phyloP scores from a whole-genome alignment of 2,888 invertebrate genomes.

The Orthosia cruda region DNA sequence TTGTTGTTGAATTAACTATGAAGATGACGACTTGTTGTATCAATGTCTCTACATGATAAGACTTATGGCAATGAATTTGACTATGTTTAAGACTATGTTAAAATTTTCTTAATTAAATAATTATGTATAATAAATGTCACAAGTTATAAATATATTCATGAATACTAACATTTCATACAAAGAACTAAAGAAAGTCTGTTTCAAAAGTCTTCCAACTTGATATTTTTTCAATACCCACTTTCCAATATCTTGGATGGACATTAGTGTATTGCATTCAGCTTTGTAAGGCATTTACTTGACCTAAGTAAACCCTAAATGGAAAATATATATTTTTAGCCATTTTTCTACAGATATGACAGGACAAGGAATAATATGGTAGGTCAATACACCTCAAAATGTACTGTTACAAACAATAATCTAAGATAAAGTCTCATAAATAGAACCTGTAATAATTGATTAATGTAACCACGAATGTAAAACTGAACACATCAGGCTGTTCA shows the following conservation, averaged over 20 bases:
- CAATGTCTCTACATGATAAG: neutral
- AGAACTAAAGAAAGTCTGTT: slow-evolving; percentile 71
- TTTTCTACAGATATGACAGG: slow-evolving; percentile 13
- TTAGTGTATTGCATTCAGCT: slow-evolving; percentile 74
- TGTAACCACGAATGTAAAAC: neutral
- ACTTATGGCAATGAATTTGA: neutral
- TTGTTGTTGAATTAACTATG: slow-evolving; percentile 2
- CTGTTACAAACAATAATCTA: slow-evolving; percentile 10
- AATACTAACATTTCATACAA: slow-evolving; percentile 82
- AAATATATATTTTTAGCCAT: slow-evolving; percentile 56
- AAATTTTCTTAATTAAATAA: neutral
- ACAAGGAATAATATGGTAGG: slow-evolving; percentile 16
- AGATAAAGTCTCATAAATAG: slow-evolving; percentile 12
- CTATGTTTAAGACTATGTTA: neutral
- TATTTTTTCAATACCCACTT: slow-evolving; percentile 67
- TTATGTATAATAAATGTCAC: slow-evolving; percentile 16
- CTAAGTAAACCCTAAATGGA: slow-evolving; percentile 72
- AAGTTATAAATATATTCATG: slow-evolving; percentile 35
- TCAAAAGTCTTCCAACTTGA: slow-evolving; percentile 75
- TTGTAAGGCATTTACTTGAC: slow-evolving; percentile 75
- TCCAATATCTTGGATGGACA: slow-evolving; percentile 76
- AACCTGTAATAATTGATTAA: neutral
- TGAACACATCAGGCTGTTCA: slow-evolving; percentile 26
- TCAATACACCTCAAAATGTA: slow-evolving; percentile 35
- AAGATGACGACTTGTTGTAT: neutral